phyloP scores from a whole-genome alignment of 1,140 invertebrate genomes.

The Caenorhabditis inopinata region DNA sequence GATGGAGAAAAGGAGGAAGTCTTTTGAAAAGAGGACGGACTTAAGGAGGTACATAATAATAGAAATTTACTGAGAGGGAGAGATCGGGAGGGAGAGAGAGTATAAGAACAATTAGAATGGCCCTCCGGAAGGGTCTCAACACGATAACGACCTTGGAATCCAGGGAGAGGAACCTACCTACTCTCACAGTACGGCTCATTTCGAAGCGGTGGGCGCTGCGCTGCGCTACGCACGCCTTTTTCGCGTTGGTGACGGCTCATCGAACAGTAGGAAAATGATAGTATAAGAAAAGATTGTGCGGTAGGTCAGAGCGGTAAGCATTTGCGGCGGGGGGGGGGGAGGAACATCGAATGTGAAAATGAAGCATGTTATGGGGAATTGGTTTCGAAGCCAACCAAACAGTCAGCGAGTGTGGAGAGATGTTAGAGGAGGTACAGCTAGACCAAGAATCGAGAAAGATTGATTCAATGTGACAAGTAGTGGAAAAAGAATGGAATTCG shows the following conservation, averaged over 20 bases:
- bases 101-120: slow-evolving; percentile 21
- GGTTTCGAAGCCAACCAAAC: background rate
- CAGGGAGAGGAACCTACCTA: background rate
- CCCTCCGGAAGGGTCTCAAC: background rate
- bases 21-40: slow-evolving; percentile 32
- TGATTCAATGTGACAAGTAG: slow-evolving; percentile 28
- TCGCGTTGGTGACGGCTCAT: background rate
- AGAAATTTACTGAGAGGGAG: background rate
- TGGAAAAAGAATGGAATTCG: slow-evolving; percentile 15
- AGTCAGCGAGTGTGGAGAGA: background rate
- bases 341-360: slow-evolving; percentile 12
- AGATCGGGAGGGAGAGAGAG: background rate
- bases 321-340: background rate
- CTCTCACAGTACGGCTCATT: slow-evolving; percentile 1
- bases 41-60: slow-evolving; percentile 33
- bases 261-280: background rate
- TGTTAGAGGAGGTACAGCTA: background rate
- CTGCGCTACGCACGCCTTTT: background rate
- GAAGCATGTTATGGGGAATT: slow-evolving; percentile 31
- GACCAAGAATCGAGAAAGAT: slow-evolving; percentile 14
- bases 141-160: slow-evolving; percentile 27
- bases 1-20: background rate
- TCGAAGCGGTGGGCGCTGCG: background rate
- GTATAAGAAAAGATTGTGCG: background rate
- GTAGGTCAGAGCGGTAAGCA: slow-evolving; percentile 29